A percentile compares a stretch with the other conserved stretches of the same genome.
These are phyloP conservation scores for Amphimallon solstitiale DNA, from an alignment of 2,888 invertebrate species.

Conservation along the genomic window DNA sequence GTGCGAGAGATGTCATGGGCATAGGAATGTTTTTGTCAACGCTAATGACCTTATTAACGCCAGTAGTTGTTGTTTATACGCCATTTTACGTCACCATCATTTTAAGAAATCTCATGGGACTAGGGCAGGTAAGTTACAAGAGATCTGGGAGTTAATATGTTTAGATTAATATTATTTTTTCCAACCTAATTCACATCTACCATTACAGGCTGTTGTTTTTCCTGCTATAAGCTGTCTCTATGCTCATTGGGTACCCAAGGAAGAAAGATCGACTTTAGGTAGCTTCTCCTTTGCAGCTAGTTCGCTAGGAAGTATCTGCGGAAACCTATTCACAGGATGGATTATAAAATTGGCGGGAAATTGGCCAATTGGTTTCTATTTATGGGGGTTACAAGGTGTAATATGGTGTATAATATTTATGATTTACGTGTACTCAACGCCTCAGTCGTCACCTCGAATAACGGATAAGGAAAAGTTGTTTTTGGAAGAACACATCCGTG, in stretches of 20 bases:
- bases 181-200: too few species aligned
- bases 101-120: neutral
- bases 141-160: too few species aligned
- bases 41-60: slow-evolving; percentile 17
- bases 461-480: slow-evolving; percentile 65
- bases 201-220: slow-evolving; percentile 72
- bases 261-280: slow-evolving; percentile 83
- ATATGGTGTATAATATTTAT: slow-evolving; percentile 65
- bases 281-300: slow-evolving; percentile 79
- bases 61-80: slow-evolving; percentile 6
- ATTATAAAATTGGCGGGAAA: slow-evolving; percentile 64
- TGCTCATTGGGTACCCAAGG: slow-evolving; percentile 62
- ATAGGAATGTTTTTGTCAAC: slow-evolving; percentile 24
- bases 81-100: slow-evolving; percentile 1
- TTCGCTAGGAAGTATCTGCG: slow-evolving; percentile 15
- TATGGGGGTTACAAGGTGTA: slow-evolving; percentile 67
- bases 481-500: slow-evolving; percentile 53
- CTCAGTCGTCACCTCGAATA: slow-evolving; percentile 67
- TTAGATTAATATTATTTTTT: too few species aligned
- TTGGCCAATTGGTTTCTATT: slow-evolving; percentile 69
- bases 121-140: too few species aligned
- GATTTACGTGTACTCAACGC: slow-evolving; percentile 65
- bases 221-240: slow-evolving; percentile 66
- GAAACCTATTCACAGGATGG: slow-evolving; percentile 54
- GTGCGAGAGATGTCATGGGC: slow-evolving; percentile 17